Base-by-base conservation (phyloP, 2,113 vertebrate species). In the Emydura subglobosa region DNA sequence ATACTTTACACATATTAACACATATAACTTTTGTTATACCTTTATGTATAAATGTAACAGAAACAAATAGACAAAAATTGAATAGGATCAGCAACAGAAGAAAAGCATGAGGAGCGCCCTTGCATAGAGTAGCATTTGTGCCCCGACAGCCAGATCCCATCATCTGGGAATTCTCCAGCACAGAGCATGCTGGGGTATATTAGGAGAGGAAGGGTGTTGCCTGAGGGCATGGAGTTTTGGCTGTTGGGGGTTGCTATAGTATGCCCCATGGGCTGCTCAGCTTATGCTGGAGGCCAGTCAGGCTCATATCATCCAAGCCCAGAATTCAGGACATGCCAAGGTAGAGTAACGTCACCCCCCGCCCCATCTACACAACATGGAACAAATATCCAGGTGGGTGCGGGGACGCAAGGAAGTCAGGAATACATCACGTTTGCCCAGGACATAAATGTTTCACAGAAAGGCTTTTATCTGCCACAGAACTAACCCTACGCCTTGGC, bases 61-160 rank as follows among this genome's bases (percentile, higher is more conserved):
- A 78, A 92, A 53, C 51, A 53, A 95, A 47, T 22, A 90, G 87
- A 92, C 31, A 78, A 61, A 83, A 44, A 17, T 22, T 79, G 49
- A 65, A 81, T 57, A 81, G 14, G 57, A 74, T 34, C 82, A 51
- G 68, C 53, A 53, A 51, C 10, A 83, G 25, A 54, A 57, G 57
- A 59, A 83, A 22, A 88, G 27, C 27, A 29, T 42, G 91, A 39
- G 91, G 8, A 9, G n/a, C 17, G 17, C 4, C 34, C 10, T 22
- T 78, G 25, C 25, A 25, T 5, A 78, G 25, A 42, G 74, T 12
- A 78, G 24, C 4, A 14, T 29, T 10, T 44, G 42, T 27, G 42
- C 74, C 42, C 4, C 2, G 42, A 47, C 7, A 78, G 25, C 27
- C 74, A 44, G 10, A 42, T 44, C 74, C 72, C 39, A 2, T 22